Conservation (phyloP, 1,140 invertebrate species). For the Drosophila mayri region DNA sequence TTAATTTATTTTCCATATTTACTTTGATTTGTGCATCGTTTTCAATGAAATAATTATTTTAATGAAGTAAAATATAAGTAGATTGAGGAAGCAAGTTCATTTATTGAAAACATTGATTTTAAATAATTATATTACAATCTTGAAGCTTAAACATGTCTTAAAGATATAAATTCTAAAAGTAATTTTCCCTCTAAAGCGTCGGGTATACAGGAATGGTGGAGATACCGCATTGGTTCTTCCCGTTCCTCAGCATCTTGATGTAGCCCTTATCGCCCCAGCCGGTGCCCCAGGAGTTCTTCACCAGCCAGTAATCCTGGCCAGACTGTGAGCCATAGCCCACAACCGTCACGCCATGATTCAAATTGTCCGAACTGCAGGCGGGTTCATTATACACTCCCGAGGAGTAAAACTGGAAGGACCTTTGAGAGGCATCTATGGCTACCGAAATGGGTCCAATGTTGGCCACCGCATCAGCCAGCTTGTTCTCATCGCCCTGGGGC, state of each 20-base stretch:
- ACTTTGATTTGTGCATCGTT: not conserved
- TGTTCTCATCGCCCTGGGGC: constrained; percentile 6
- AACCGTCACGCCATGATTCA: constrained; percentile 6
- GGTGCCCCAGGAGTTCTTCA: constrained; percentile 15
- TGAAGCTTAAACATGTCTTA: no score
- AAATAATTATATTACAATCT: not conserved
- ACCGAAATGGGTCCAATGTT: not conserved
- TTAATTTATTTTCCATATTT: not conserved
- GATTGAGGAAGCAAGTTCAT: not conserved
- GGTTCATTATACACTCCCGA: constrained; percentile 4
- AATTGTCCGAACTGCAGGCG: not conserved
- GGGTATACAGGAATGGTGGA: not conserved
- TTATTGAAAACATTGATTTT: not conserved
- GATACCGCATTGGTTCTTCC: constrained; percentile 9
- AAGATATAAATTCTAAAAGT: not conserved
- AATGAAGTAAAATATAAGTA: not conserved
- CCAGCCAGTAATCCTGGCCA: constrained; percentile 16
- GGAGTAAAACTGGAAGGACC: not conserved
- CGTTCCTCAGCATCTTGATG: constrained; percentile 12
- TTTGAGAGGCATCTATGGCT: not conserved
- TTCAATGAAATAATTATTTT: not conserved
- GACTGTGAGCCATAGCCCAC: constrained; percentile 10
- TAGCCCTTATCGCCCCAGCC: constrained; percentile 5
- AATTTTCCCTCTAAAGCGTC: not conserved
- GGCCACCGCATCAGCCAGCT: constrained; percentile 18